These are phyloP conservation scores for Aphidius gifuensis DNA, from an alignment of 1,140 invertebrate species.

Conservation along the genomic window DNA sequence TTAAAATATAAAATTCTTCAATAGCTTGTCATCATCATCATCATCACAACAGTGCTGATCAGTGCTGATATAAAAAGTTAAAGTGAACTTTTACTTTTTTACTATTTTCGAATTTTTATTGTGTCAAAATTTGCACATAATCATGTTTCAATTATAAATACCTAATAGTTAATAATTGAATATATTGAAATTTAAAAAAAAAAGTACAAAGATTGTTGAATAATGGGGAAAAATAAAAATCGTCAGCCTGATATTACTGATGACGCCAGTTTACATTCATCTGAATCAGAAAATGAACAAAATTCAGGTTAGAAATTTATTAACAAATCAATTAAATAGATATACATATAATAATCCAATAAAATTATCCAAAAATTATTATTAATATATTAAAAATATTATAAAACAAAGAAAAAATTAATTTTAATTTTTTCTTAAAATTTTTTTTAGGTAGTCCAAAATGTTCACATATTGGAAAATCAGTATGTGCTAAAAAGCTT, in stretches of 20 bases:
- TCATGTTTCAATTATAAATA: too few relatives aligned
- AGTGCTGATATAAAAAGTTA: background rate
- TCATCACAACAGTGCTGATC: background rate
- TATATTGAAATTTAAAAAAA: background rate
- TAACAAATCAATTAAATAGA: background rate
- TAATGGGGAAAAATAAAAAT: slow-evolving; percentile 61
- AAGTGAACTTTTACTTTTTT: background rate
- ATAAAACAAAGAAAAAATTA: background rate
- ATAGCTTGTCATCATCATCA: background rate
- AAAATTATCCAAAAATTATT: slow-evolving; percentile 3
- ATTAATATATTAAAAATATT: background rate
- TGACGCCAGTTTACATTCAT: slow-evolving; percentile 51
- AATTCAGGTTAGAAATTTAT: slow-evolving; percentile 33
- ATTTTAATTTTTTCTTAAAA: slow-evolving; percentile 5
- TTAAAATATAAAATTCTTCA: background rate
- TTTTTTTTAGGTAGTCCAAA: slow-evolving; percentile 28
- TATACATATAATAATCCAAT: slow-evolving; percentile 8
- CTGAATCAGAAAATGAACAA: slow-evolving; percentile 64
- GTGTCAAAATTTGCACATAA: too few relatives aligned
- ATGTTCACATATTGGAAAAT: slow-evolving; percentile 69
- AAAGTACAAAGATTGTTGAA: background rate
- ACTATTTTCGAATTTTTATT: background rate
- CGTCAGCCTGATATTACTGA: slow-evolving; percentile 58
- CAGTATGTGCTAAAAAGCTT: slow-evolving; percentile 63
- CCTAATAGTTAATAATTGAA: too few relatives aligned